Evolutionary conservation across 1,140 invertebrate genomes (phyloP).

Genomic region (Drosophila busckii): DNA sequence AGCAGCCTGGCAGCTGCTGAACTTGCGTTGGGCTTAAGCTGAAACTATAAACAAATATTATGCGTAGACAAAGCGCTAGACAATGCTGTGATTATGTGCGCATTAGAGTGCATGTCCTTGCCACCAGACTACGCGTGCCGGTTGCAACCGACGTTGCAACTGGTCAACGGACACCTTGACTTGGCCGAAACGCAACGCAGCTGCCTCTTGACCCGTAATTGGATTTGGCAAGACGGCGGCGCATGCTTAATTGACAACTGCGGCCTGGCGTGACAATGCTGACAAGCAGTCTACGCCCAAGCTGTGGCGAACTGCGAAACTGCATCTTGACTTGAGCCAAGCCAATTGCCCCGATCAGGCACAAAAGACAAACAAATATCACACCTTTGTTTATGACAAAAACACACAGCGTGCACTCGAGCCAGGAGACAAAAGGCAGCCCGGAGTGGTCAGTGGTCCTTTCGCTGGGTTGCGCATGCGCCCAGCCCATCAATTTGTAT

Average conservation of each 20-base stretch:
- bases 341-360: slow-evolving; percentile 72
- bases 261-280: slow-evolving; percentile 46
- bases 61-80: not conserved
- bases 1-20: slow-evolving; percentile 11
- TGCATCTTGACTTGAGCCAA: slow-evolving; percentile 77
- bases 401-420: slow-evolving; percentile 7
- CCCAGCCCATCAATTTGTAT: slow-evolving; percentile 25
- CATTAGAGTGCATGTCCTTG: slow-evolving; percentile 27
- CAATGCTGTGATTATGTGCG: slow-evolving; percentile 11
- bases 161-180: slow-evolving; percentile 6
- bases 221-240: slow-evolving; percentile 45
- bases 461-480: slow-evolving; percentile 60
- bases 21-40: slow-evolving; percentile 12
- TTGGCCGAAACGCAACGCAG: slow-evolving; percentile 3
- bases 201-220: slow-evolving; percentile 63
- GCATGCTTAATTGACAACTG: slow-evolving; percentile 60
- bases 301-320: slow-evolving; percentile 6
- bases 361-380: slow-evolving; percentile 78
- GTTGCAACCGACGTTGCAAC: slow-evolving; percentile 24
- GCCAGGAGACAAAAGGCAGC: slow-evolving; percentile 16
- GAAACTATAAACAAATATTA: slow-evolving; percentile 24
- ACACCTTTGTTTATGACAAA: slow-evolving; percentile 67
- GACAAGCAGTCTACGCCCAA: slow-evolving; percentile 61
- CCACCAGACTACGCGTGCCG: slow-evolving; percentile 47
- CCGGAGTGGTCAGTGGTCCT: slow-evolving; percentile 45